Conservation (phyloP, 2,888 invertebrate species). For the Tipula vernalis region DNA sequence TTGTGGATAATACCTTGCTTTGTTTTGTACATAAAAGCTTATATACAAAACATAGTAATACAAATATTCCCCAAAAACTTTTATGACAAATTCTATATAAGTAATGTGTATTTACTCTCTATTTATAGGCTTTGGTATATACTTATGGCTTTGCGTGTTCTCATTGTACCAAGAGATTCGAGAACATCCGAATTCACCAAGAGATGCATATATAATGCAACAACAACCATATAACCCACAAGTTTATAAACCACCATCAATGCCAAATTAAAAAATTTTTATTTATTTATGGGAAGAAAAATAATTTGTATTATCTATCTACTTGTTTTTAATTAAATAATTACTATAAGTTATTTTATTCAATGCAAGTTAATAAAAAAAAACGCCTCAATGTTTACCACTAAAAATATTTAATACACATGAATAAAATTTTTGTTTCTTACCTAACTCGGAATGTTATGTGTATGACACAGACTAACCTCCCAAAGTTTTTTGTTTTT, state of each 20-base stretch:
- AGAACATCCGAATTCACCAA: not conserved
- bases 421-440: not conserved
- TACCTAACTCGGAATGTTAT: not conserved
- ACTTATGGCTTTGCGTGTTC: not conserved
- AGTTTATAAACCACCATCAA: not conserved
- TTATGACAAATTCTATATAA: not conserved
- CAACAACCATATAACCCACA: not conserved
- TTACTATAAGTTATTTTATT: not conserved
- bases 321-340: not conserved
- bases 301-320: not conserved
- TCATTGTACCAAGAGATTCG: conserved; percentile 4
- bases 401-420: not conserved
- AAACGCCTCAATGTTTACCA: not conserved
- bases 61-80: not conserved
- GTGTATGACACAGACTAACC: no score
- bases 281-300: not conserved
- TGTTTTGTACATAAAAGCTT: not conserved
- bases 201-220: not conserved
- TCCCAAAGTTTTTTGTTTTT: no score
- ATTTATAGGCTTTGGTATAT: not conserved
- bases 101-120: not conserved
- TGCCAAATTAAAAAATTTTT: not conserved
- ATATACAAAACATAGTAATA: not conserved
- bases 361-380: not conserved
- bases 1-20: not conserved